phyloP scores from a whole-genome alignment of 2,113 vertebrate species.

The Ctenodactylus gundi region DNA sequence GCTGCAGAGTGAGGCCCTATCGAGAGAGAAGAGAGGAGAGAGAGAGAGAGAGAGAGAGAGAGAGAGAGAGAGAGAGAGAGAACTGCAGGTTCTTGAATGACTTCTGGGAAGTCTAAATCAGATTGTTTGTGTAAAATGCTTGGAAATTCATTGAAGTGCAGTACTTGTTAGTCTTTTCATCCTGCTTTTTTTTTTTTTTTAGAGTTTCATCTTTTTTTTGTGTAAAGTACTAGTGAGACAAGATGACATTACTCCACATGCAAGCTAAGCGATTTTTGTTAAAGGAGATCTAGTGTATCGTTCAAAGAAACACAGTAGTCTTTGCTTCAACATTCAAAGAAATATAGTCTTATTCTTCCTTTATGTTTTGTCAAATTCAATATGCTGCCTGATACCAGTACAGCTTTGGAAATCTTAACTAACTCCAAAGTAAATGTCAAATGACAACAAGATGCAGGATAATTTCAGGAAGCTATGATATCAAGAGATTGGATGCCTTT shows the following conservation, averaged over 20 bases:
- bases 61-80: too few relatives aligned
- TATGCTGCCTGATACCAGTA: too few relatives aligned
- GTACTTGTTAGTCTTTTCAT: background rate
- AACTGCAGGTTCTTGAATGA: background rate
- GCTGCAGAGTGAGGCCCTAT: too few relatives aligned
- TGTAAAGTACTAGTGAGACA: background rate
- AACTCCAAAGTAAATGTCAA: background rate
- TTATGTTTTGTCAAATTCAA: background rate
- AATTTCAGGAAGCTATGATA: background rate
- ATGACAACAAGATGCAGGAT: background rate
- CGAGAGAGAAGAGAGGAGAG: too few relatives aligned
- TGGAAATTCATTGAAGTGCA: background rate
- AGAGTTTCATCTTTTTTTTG: background rate
- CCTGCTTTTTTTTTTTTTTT: background rate
- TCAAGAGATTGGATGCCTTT: background rate
- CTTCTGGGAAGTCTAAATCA: background rate
- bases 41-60: too few relatives aligned
- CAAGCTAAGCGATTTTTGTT: background rate
- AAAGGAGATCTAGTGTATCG: background rate
- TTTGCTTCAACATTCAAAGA: background rate
- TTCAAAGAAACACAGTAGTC: background rate
- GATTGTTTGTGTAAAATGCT: background rate
- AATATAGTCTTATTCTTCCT: background rate
- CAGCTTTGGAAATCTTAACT: too few relatives aligned
- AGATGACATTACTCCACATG: background rate